Conservation (phyloP, 2,888 invertebrate genomes). For the Megastigmus dorsalis region DNA sequence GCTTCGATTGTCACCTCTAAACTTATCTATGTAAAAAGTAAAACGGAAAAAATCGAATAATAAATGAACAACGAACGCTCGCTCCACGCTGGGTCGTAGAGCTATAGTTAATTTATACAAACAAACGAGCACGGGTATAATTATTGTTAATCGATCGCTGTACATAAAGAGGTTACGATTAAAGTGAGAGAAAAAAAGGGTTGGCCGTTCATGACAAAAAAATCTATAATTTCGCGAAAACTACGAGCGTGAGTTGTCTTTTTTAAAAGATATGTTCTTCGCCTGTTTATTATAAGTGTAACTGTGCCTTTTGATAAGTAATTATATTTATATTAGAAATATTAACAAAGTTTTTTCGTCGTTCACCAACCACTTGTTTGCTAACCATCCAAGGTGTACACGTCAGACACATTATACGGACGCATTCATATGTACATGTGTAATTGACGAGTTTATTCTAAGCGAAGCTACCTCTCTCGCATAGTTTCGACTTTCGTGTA, state of each 20-base stretch:
- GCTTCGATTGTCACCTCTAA: too few species aligned
- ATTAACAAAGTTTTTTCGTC: too few species aligned
- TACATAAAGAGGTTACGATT: background rate
- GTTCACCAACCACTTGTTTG: too few species aligned
- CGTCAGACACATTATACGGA: too few species aligned
- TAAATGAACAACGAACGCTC: background rate
- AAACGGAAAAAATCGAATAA: too few species aligned
- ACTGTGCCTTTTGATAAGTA: slow-evolving; percentile 19
- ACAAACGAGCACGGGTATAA: background rate
- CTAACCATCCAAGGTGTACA: too few species aligned
- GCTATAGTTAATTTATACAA: background rate
- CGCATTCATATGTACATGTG: too few species aligned
- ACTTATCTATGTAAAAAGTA: too few species aligned
- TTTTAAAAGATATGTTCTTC: background rate
- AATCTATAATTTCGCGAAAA: background rate
- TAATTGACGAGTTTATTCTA: too few species aligned
- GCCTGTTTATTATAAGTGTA: background rate
- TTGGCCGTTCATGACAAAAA: slow-evolving; percentile 3
- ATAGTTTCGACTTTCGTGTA: too few species aligned
- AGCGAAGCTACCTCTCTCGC: too few species aligned
- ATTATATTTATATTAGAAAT: slow-evolving; percentile 22
- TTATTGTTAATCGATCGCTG: background rate
- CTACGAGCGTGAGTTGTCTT: background rate
- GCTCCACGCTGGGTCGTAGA: slow-evolving; percentile 16
- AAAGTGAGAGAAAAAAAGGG: background rate